Evolutionary conservation across 2,888 invertebrate genomes (phyloP), one percentile per base, ranked within the genome.

Genomic region (Heteromyza rotundicornis): DNA sequence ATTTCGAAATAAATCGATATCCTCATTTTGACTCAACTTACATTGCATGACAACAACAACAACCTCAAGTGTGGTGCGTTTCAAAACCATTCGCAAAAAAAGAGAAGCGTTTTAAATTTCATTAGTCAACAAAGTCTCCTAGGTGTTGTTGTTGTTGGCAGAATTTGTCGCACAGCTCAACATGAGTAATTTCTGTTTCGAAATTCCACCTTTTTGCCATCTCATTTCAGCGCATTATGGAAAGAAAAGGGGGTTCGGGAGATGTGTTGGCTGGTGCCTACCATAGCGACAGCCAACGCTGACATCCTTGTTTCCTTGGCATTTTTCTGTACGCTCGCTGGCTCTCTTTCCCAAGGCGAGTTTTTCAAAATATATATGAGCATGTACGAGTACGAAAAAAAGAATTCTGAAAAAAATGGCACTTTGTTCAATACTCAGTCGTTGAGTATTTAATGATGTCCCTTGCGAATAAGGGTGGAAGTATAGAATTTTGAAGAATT

Each of bases 1-100:
- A 40, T 40, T 27, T 40, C 40, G 40, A 40, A 40, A 40, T 40
- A 40, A 40, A 40, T 40, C 40, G 40, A 40, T 40, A 40, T 32
- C 7, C 32, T 32, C 32, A 5, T n/a, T n/a, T n/a, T n/a, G n/a
- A n/a, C 27, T 27, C 27, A 27, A 10, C 27, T 27, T 27, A 27
- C 10, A 27, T 7, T n/a, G 40, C 40, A 3, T n/a, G 40, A 27
- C 27, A 27, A 27, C 27, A 27, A 27, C 27, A 27, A 27, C 27
- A 27, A 27, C 27, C 5, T 7, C 27, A 27, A 27, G n/a, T n/a
- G 32, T 32, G 32, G 5, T 32, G 32, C 12, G 32, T 32, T 32
- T 32, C 32, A 32, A 32, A 32, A 32, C 32, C 32, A 32, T 5
- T 32, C 7, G 7, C 32, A 12, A 5, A n/a, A n/a, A 32, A 32